Base-by-base conservation (phyloP, 1,140 invertebrate genomes). In the Trachymyrmex septentrionalis region DNA sequence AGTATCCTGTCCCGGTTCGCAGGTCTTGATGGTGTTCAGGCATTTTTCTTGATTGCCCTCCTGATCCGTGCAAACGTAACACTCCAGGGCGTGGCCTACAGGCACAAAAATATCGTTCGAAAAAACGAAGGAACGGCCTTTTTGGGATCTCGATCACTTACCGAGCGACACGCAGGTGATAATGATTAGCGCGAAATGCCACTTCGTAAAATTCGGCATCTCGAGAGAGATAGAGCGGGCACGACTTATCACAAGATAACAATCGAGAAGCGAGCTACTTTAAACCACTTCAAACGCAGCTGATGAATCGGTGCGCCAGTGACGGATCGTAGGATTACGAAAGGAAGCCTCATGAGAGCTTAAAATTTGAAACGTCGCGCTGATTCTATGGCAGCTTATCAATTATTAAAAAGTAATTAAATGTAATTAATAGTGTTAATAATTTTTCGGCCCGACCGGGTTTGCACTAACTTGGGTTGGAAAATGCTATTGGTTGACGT, bases 1-100 rank as follows among this genome's bases (percentile, higher is more conserved):
- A 57, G 97, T 96, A 95, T 99, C 98, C 94, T 99, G 96, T 44
- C 96, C 97, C 89, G 97, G 96, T 87, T 98, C 97, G 94, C 99
- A 99, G 27, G 98, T 98, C 94, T 97, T 97, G 24, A 99, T 98
- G 5, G 98, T 99, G 92, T 98, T 98, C 12, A 98, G 95, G 95
- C 99, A 99, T 95, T 99, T 99, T 88, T 98, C 98, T 50, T 96
- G 96, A 93, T 99, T 99, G 88, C 97, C 97, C 90, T 99, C 98
- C 96, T 99, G 99, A 90, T 98, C 97, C 76, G 97, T 96, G 95
- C 99, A 99, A 16, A 99, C 98, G 94, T 99, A 99, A 95, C 99
- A 99, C 95, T 99, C 98, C 85, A 99, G 96, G 86, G 96, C 96
- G 93, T 95, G 92, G 91, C 96, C 97, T 97, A 69, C 85, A 93